Conservation (phyloP, 2,888 invertebrate species). For the Eupeodes luniger region DNA sequence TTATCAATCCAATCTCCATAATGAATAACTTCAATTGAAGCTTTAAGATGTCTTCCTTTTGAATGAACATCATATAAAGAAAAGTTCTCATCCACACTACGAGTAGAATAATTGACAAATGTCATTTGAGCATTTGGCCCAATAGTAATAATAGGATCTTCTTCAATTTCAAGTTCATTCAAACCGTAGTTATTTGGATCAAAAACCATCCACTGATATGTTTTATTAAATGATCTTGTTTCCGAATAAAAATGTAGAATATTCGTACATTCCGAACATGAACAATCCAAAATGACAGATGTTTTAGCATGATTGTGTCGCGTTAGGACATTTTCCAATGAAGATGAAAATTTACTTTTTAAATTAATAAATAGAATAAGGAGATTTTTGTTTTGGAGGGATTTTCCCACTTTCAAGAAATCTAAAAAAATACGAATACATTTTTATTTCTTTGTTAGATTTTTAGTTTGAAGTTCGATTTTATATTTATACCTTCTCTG, state of each 20-base stretch:
- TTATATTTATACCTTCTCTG: slow-evolving; percentile 74
- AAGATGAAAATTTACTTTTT: slow-evolving; percentile 49
- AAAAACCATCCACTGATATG: slow-evolving; percentile 82
- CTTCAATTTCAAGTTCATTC: slow-evolving; percentile 71
- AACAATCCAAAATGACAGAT: slow-evolving; percentile 78
- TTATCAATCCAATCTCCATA: slow-evolving; percentile 74
- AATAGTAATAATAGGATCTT: slow-evolving; percentile 70
- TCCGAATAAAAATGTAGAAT: slow-evolving; percentile 78
- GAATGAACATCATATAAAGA: slow-evolving; percentile 81
- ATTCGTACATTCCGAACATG: slow-evolving; percentile 72
- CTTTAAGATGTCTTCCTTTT: slow-evolving; percentile 80
- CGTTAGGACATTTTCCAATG: slow-evolving; percentile 75
- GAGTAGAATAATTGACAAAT: slow-evolving; percentile 77
- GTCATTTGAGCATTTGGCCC: slow-evolving; percentile 82
- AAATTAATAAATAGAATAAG: slow-evolving; percentile 76
- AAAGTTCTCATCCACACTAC: slow-evolving; percentile 46
- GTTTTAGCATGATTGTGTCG: slow-evolving; percentile 78
- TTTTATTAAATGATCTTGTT: slow-evolving; percentile 81
- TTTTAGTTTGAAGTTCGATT: neutral
- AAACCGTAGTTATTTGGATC: slow-evolving; percentile 76
- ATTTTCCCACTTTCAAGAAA: slow-evolving; percentile 23
- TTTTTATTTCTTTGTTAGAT: neutral
- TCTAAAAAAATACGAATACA: neutral
- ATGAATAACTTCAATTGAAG: slow-evolving; percentile 78
- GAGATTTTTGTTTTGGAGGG: slow-evolving; percentile 77